Percentiles rank a stretch among this genome's conserved stretches.
Conservation (phyloP, 2,888 invertebrate species). For the Netelia melanura region DNA sequence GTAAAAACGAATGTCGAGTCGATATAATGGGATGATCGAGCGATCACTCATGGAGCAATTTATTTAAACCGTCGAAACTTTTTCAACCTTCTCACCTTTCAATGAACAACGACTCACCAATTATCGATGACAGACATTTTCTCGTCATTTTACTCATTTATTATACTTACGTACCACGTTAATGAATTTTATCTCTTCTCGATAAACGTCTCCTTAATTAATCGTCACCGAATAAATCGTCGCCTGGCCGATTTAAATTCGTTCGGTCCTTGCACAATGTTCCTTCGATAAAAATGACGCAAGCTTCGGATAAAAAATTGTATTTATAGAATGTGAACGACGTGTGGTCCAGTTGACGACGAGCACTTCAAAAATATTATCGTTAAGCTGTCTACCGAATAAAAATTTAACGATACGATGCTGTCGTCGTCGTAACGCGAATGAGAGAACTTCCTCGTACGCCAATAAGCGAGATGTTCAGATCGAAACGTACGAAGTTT, state of each 20-base stretch:
- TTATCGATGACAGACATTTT: constrained; percentile 20
- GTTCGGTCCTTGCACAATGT: too few relatives aligned
- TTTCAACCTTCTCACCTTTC: constrained; percentile 14
- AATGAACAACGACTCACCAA: constrained; percentile 18
- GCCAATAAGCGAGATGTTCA: neutral
- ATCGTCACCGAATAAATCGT: constrained; percentile 12
- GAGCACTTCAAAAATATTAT: too few relatives aligned
- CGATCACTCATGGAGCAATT: constrained; percentile 1
- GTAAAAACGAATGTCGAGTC: constrained; percentile 17
- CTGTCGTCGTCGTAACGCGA: neutral
- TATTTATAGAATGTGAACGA: too few relatives aligned
- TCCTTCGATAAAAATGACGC: too few relatives aligned
- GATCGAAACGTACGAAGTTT: neutral
- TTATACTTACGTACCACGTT: neutral
- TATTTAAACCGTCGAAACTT: constrained; percentile 4
- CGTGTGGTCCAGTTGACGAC: too few relatives aligned
- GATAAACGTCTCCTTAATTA: neutral
- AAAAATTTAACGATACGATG: too few relatives aligned
- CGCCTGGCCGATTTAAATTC: too few relatives aligned
- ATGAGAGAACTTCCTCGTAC: neutral
- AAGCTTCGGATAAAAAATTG: too few relatives aligned
- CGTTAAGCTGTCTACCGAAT: too few relatives aligned
- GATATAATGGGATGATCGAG: constrained; percentile 7
- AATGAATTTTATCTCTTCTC: neutral
- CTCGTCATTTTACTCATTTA: constrained; percentile 6